phyloP scores from a whole-genome alignment of 2,113 vertebrate species.

The Pogona vitticeps region DNA sequence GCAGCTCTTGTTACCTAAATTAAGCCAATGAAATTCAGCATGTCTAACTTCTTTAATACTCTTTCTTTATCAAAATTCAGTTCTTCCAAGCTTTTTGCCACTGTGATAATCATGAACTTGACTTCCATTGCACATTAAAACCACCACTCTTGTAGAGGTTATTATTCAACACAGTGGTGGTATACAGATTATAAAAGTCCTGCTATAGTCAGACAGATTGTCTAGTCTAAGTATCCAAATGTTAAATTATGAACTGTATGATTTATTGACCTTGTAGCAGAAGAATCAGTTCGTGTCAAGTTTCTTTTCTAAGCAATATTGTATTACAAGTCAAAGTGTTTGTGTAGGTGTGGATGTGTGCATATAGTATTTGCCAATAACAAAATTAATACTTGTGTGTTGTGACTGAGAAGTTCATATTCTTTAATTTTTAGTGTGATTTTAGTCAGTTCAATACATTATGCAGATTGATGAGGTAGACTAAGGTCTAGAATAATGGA shows the following conservation, averaged over 20 bases:
- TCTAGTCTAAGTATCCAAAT: slow-evolving; percentile 21
- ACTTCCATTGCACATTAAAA: slow-evolving; percentile 57
- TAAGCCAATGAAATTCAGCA: slow-evolving; percentile 38
- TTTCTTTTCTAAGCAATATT: slow-evolving; percentile 73
- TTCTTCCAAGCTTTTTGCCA: slow-evolving; percentile 69
- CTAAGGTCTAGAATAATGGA: background rate
- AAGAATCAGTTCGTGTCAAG: slow-evolving; percentile 18
- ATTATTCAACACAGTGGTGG: slow-evolving; percentile 65
- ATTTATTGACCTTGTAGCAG: slow-evolving; percentile 16
- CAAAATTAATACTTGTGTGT: slow-evolving; percentile 52
- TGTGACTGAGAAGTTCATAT: background rate
- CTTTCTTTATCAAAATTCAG: slow-evolving; percentile 21
- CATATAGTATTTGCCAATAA: slow-evolving; percentile 40
- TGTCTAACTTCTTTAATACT: slow-evolving; percentile 17
- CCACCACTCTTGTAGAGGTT: slow-evolving; percentile 77
- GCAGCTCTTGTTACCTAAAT: slow-evolving; percentile 21
- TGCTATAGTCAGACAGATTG: slow-evolving; percentile 26
- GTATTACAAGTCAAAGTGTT: slow-evolving; percentile 28
- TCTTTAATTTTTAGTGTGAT: background rate
- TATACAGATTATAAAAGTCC: slow-evolving; percentile 32
- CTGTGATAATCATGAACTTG: slow-evolving; percentile 66
- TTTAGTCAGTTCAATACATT: slow-evolving; percentile 1
- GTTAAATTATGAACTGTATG: slow-evolving; percentile 24
- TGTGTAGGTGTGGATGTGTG: background rate
- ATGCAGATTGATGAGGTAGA: background rate